Base-by-base conservation (phyloP, 2,888 invertebrate species). In the Eupeodes latifasciatus region DNA sequence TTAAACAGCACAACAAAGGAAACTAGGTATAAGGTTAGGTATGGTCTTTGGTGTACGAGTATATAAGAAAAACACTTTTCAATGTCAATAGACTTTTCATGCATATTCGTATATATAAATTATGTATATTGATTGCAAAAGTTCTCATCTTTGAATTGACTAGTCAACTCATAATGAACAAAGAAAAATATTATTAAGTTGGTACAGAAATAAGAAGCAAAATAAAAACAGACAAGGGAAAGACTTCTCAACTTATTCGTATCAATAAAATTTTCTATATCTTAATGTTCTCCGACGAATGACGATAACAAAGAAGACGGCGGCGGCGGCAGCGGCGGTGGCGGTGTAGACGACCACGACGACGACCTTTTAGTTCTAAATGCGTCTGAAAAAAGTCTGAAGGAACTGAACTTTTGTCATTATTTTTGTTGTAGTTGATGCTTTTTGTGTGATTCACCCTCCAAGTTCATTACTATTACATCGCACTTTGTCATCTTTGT, bases 41-140 rank as follows among this genome's bases (percentile, higher is more conserved):
- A 40, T 40, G 27, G 27, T 27, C 27, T 27, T 27, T 27, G 27
- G 27, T 27, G 5, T 40, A 40, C 40, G 40, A 5, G 40, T 40
- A 40, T 40, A 44, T 5, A 66, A 49, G 51, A 51, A 59, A 59
- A 72, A 59, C 72, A 72, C 47, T 72, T 61, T 74, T 67, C 19
- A 74, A 74, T 83, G 79, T 83, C 79, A 74, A 83, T 83, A 83
- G 66, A 79, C 74, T 79, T 61, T 78, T 47, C 61, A 67, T 59
- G 10, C 12, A 47, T 47, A 44, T 5, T 27, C 27, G 27, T 27
- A 44, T 44, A 44, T 12, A 12, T 47, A 47, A 10, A 4, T 11
- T 47, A 47, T 47, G 12, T 47, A 47, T 47, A 72, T 74, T 67
- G 83, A 84, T 67, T 61, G 74, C 67, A 49, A 74, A 79, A 74